These are phyloP conservation scores for Ochropacha duplaris DNA, from an alignment of 2,888 invertebrate species.

Conservation along the genomic window DNA sequence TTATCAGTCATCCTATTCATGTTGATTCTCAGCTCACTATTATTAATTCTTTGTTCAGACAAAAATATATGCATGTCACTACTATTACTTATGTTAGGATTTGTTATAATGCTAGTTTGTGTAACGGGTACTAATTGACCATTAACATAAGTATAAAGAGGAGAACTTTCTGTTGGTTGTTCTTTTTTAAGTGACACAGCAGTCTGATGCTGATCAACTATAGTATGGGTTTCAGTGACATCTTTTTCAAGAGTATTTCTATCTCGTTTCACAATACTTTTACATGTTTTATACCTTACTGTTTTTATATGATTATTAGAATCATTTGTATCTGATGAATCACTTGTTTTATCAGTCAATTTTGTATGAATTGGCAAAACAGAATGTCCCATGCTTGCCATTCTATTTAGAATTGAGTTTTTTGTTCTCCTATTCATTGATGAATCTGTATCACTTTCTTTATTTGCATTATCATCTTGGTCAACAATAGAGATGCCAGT, in stretches of 20 bases:
- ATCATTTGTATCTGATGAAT: conserved; percentile 65
- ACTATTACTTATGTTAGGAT: conserved; percentile 23
- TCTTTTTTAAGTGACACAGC: conserved; percentile 14
- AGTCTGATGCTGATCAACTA: conserved; percentile 27
- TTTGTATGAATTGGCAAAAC: conserved; percentile 54
- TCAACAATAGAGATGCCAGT: conserved; percentile 11
- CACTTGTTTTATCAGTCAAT: conserved; percentile 48
- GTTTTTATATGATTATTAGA: conserved; percentile 40
- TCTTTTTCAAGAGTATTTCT: conserved; percentile 37
- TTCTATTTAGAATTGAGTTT: conserved; percentile 64
- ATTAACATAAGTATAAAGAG: conserved; percentile 30
- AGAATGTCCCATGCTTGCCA: conserved; percentile 74
- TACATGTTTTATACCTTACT: conserved; percentile 54
- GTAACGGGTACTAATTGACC: conserved; percentile 53
- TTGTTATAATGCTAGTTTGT: conserved; percentile 33
- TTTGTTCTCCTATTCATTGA: conserved; percentile 62
- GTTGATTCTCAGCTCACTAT: conserved; percentile 71
- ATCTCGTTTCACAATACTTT: conserved; percentile 41
- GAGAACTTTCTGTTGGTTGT: conserved; percentile 21
- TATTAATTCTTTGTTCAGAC: conserved; percentile 68
- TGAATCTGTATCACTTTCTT: conserved; percentile 68
- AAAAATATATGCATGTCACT: conserved; percentile 55
- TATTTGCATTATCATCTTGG: conserved; percentile 26
- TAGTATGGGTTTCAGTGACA: conserved; percentile 28
- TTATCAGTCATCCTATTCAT: conserved; percentile 65